Percentiles rank a stretch among this genome's conserved stretches.
phyloP scores from a whole-genome alignment of 2,113 vertebrate genomes.

The Crotophaga sulcirostris region DNA sequence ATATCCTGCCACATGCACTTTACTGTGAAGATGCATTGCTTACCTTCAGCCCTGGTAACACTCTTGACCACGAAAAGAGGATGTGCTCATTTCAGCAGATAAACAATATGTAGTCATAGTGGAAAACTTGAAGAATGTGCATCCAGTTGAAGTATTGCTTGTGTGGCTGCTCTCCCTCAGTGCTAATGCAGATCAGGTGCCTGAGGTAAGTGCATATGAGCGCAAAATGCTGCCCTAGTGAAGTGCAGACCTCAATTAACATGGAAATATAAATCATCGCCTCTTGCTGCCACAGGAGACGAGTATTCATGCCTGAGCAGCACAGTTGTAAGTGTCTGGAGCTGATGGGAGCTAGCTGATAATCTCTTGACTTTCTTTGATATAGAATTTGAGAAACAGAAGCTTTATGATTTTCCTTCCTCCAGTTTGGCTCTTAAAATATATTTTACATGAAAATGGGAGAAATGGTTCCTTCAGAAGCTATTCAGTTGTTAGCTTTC shows the following conservation, averaged over 20 bases:
- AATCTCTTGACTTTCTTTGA: not conserved
- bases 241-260: conserved; percentile 8
- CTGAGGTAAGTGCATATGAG: not conserved
- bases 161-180: not conserved
- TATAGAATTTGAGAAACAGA: not conserved
- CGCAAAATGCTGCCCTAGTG: not conserved
- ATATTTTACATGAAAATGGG: not conserved
- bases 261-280: not conserved
- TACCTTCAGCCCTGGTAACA: not conserved
- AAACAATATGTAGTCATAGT: not conserved
- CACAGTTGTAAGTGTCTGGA: not conserved
- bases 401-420: not conserved
- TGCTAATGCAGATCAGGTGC: not conserved
- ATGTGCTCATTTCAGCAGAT: not conserved
- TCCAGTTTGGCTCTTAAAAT: not conserved
- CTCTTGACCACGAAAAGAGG: not conserved
- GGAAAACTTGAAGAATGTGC: not conserved
- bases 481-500: not conserved
- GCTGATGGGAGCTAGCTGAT: not conserved
- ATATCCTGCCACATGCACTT: not conserved
- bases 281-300: not conserved
- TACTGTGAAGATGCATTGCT: not conserved
- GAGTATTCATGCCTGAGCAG: not conserved
- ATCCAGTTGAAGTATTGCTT: not conserved
- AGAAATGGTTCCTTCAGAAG: not conserved